Evolutionary conservation across 1,140 invertebrate genomes (phyloP).

Genomic region (Mamestra configurata): DNA sequence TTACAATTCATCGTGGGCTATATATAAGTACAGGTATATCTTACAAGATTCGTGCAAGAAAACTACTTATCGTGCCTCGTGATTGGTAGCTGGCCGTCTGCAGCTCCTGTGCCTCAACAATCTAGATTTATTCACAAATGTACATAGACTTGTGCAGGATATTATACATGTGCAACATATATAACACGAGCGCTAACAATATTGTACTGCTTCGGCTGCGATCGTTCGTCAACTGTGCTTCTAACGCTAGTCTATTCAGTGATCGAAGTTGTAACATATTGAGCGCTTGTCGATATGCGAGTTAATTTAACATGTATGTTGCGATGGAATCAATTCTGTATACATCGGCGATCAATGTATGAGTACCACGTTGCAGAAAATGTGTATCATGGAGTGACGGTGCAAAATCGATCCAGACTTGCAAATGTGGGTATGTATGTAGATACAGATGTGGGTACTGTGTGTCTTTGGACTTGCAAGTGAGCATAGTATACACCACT

Average conservation of each 20-base stretch:
- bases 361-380: conserved; percentile 66
- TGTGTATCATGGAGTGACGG: conserved; percentile 84
- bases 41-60: conserved; percentile 69
- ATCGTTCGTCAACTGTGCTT: conserved; percentile 48
- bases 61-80: conserved; percentile 69
- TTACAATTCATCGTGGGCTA: conserved; percentile 55
- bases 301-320: conserved; percentile 59
- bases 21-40: conserved; percentile 23
- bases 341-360: conserved; percentile 66
- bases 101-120: conserved; percentile 78
- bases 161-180: conserved; percentile 80
- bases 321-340: conserved; percentile 51
- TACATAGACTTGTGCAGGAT: conserved; percentile 75
- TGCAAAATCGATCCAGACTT: conserved; percentile 88
- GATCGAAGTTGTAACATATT: conserved; percentile 82
- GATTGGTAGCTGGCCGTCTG: conserved; percentile 80
- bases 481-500: conserved; percentile 73
- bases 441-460: conserved; percentile 60
- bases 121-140: conserved; percentile 57
- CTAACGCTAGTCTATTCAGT: conserved; percentile 54
- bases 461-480: conserved; percentile 72
- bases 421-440: conserved; percentile 70
- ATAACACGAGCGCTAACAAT: conserved; percentile 74
- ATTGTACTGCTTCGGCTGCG: conserved; percentile 74
- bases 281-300: conserved; percentile 69